Base-by-base conservation (phyloP, 2,113 vertebrate species). In the Picathartes gymnocephalus region DNA sequence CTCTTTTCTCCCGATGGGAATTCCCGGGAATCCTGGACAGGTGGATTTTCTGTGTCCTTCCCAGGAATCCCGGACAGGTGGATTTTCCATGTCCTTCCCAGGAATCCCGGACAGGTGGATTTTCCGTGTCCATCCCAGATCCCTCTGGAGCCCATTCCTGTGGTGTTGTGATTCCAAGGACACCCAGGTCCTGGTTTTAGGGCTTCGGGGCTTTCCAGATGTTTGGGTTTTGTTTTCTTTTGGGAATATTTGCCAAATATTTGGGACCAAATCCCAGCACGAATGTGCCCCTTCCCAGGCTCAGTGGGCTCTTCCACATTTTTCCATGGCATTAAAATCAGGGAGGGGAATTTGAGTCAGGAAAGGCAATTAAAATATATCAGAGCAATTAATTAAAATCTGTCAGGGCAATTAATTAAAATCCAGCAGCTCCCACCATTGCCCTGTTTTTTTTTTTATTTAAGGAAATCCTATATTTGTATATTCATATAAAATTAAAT, bases 1-100 rank as follows among this genome's bases (percentile, higher is more conserved):
- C 17, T 2, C 6, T 45, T 42, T 19, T 28, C 15, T 7, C 56
- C 39, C 1, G 0, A 16, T 0, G 0, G 30, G 39, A 60, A 58
- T 53, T 6, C 2, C 44, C 9, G 0, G 7, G n/a, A 47, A 51
- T 21, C 7, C 24, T 7, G 1, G 4, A 2, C 35, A 33, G 23
- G 8, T 3, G 8, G 14, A 13, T 58, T 61, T 66, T 62, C 15
- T 3, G 2, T 1, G 42, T 71, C 68, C 70, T 30, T 92, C 74
- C 30, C 61, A 7, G 65, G n/a, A n/a, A 47, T 33, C 61, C 86
- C 76, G 1, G 4, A 2, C 35, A 33, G 23, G 8, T 3, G 8
- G 14, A 13, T 58, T 61, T 66, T 62, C 15, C 3, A 3, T 1
- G 42, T 71, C 68, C 70, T n/a, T n/a, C n/a, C 44, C 9, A 0